Evolutionary conservation across 2,797 vertebrate species (phyloP).

Genomic region (Valencia hispanica): DNA sequence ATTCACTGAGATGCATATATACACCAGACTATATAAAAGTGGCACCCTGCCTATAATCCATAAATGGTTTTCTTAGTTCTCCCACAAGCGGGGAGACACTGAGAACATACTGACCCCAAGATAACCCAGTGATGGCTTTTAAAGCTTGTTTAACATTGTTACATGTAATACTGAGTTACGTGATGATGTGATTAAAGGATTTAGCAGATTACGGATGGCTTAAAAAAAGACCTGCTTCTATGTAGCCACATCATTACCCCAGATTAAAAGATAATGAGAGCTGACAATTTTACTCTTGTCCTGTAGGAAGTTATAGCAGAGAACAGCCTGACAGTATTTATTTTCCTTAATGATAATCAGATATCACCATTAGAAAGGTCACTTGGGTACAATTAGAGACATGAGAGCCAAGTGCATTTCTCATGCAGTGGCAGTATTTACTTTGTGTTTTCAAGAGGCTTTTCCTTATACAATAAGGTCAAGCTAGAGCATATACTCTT

Average conservation of each 20-base stretch:
- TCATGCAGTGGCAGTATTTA: conserved; percentile 14
- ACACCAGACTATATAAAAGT: not conserved
- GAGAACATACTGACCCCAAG: not conserved
- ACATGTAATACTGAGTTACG: conserved; percentile 36
- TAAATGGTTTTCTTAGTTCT: not conserved
- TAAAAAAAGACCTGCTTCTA: conserved; percentile 51
- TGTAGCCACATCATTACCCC: conserved; percentile 62
- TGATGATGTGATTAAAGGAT: conserved; percentile 53
- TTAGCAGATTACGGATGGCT: conserved; percentile 52
- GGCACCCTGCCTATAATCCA: not conserved
- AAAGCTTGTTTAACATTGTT: conserved; percentile 28
- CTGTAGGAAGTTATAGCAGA: conserved; percentile 45
- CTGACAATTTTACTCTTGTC: conserved; percentile 46
- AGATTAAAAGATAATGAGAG: conserved; percentile 66
- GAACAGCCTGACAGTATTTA: conserved; percentile 41
- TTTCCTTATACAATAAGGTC: not conserved
- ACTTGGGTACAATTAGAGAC: conserved; percentile 38
- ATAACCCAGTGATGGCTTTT: conserved; percentile 13
- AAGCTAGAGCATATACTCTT: conserved; percentile 13
- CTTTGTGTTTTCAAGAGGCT: not conserved
- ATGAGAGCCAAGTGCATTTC: conserved; percentile 19
- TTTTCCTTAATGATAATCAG: conserved; percentile 59
- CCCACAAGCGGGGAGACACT: not conserved
- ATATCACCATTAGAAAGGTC: conserved; percentile 53
- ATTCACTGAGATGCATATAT: not conserved